A percentile compares a stretch with the other conserved stretches of the same genome.
Evolutionary conservation across 2,797 vertebrate species (phyloP).

Genomic region (Protosalanx chinensis): DNA sequence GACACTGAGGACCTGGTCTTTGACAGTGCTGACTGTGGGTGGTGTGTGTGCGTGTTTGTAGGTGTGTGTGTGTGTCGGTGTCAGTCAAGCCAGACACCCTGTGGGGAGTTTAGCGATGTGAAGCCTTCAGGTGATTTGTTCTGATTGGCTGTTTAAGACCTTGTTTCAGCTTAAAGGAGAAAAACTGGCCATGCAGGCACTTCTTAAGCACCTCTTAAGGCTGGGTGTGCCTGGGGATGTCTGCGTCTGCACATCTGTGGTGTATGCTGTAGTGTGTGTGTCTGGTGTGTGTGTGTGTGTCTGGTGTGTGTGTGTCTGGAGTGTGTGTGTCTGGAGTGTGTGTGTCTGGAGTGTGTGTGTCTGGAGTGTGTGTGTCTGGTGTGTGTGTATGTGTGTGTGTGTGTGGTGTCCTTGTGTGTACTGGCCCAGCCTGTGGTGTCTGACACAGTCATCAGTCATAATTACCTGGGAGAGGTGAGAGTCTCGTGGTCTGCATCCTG

Average conservation of each 20-base stretch:
- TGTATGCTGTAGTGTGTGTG: neutral
- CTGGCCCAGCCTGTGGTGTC: neutral
- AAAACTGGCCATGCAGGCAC: neutral
- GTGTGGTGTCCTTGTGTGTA: conserved; percentile 16
- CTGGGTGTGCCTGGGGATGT: neutral
- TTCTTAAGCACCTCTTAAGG: neutral
- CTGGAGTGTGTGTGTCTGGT: conserved; percentile 13
- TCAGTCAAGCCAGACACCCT: no score
- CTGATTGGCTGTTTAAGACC: neutral
- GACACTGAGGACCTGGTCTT: neutral
- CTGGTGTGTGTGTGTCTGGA: neutral
- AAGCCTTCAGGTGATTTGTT: neutral
- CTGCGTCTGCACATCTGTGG: neutral
- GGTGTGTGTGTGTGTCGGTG: neutral
- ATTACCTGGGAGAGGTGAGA: conserved; percentile 4
- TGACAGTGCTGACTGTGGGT: no score
- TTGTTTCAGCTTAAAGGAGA: conserved; percentile 1
- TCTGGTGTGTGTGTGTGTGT: conserved; percentile 15
- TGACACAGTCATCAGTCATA: conserved; percentile 11
- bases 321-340: conserved; percentile 3
- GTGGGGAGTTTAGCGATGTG: neutral
- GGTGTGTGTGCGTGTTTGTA: neutral
- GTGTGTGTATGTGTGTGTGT: conserved; percentile 14
- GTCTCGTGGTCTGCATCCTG: conserved; percentile 2
- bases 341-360: neutral